phyloP scores from a whole-genome alignment of 2,888 invertebrate genomes.

The Periphyllus acericola region DNA sequence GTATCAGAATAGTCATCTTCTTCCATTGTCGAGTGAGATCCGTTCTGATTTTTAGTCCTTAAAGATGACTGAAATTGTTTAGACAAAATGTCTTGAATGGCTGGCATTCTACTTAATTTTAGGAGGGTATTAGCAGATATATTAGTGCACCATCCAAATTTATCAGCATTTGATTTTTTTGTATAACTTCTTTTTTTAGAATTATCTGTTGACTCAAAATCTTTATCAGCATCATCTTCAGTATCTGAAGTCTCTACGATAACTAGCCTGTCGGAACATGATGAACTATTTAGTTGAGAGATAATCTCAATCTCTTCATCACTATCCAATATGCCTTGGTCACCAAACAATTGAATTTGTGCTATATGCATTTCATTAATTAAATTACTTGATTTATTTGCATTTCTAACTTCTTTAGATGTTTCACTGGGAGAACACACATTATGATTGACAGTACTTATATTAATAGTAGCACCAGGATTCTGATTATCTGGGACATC shows the following conservation, averaged over 20 bases:
- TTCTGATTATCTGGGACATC: background rate
- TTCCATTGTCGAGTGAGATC: background rate
- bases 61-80: background rate
- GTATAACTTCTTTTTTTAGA: background rate
- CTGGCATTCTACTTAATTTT: too few relatives aligned
- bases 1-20: background rate
- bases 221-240: background rate
- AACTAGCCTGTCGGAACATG: background rate
- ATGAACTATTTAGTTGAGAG: background rate
- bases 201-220: background rate
- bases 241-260: background rate
- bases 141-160: too few relatives aligned
- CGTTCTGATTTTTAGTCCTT: background rate
- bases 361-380: background rate
- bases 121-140: too few relatives aligned
- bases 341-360: background rate
- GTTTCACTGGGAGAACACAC: background rate
- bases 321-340: background rate
- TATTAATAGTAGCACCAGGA: background rate
- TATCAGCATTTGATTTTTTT: background rate
- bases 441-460: background rate
- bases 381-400: background rate
- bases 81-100: background rate
- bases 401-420: background rate
- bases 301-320: background rate